A percentile compares a stretch with the other conserved stretches of the same genome.
Evolutionary conservation across 2,888 invertebrate species (phyloP).

Genomic region (Leistus spinibarbis): DNA sequence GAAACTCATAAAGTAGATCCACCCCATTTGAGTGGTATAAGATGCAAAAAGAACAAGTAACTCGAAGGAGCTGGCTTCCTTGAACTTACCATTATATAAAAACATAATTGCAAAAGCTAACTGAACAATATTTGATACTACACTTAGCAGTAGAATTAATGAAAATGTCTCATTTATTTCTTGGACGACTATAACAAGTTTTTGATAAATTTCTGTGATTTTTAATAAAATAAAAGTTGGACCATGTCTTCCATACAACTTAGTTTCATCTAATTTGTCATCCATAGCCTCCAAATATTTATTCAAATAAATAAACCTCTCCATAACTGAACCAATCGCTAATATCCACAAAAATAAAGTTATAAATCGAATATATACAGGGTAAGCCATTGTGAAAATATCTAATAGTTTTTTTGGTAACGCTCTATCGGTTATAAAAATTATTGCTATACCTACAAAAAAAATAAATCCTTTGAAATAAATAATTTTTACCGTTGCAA

Average conservation of each 20-base stretch:
- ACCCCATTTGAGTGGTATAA: slow-evolving; percentile 9
- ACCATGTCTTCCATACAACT: too few species aligned
- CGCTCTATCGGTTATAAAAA: not conserved
- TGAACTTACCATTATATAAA: slow-evolving; percentile 5
- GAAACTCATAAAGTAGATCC: not conserved
- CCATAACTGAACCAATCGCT: not conserved
- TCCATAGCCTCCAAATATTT: not conserved
- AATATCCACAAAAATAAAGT: not conserved
- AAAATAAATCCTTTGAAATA: too few species aligned
- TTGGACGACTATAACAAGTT: not conserved
- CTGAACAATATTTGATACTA: slow-evolving; percentile 7
- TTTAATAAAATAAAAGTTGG: not conserved
- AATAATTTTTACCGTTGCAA: too few species aligned
- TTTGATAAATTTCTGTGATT: not conserved
- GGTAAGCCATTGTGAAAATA: not conserved
- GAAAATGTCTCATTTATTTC: slow-evolving; percentile 4
- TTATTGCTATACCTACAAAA: not conserved
- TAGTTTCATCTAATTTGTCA: not conserved
- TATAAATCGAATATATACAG: not conserved
- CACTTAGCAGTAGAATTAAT: slow-evolving; percentile 4
- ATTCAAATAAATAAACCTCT: not conserved
- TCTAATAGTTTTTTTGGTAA: not conserved
- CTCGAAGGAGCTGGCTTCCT: slow-evolving; percentile 8
- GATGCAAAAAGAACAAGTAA: not conserved
- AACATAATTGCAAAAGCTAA: slow-evolving; percentile 2